Percentiles rank a stretch among this genome's conserved stretches.
These are phyloP conservation scores for Oedothorax gibbosus DNA, from an alignment of 1,140 invertebrate species.

Conservation along the genomic window DNA sequence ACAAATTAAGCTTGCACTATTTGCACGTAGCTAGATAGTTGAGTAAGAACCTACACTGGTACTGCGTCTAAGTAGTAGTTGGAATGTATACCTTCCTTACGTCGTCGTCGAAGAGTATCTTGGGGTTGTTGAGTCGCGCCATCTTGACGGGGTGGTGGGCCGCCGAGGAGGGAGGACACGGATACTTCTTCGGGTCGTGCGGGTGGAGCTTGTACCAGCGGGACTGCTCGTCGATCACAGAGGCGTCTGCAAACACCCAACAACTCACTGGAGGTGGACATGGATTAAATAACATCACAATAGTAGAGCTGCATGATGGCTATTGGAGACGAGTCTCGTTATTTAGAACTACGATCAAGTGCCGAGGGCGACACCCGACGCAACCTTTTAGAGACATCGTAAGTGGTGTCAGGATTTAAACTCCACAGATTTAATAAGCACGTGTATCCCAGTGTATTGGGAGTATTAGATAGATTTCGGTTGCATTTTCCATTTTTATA, in stretches of 20 bases:
- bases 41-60: too few species aligned
- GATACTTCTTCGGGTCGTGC: constrained; percentile 63
- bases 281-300: not conserved
- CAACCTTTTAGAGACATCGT: too few species aligned
- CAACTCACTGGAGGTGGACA: not conserved
- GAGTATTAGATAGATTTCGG: too few species aligned
- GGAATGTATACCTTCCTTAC: constrained; percentile 48
- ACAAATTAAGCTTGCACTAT: too few species aligned
- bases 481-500: too few species aligned
- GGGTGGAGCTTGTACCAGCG: constrained; percentile 72
- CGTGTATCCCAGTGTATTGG: too few species aligned
- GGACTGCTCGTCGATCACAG: constrained; percentile 72
- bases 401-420: too few species aligned
- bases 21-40: too few species aligned
- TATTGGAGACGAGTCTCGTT: not conserved
- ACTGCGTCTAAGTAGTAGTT: not conserved
- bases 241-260: constrained; percentile 67
- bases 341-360: not conserved
- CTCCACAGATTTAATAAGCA: too few species aligned
- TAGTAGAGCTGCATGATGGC: not conserved
- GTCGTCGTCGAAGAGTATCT: constrained; percentile 40
- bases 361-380: not conserved
- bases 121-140: constrained; percentile 58
- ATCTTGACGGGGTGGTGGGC: constrained; percentile 48
- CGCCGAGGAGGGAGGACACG: constrained; percentile 13